phyloP scores from a whole-genome alignment of 2,888 invertebrate species.

The Tenthredo notha region DNA sequence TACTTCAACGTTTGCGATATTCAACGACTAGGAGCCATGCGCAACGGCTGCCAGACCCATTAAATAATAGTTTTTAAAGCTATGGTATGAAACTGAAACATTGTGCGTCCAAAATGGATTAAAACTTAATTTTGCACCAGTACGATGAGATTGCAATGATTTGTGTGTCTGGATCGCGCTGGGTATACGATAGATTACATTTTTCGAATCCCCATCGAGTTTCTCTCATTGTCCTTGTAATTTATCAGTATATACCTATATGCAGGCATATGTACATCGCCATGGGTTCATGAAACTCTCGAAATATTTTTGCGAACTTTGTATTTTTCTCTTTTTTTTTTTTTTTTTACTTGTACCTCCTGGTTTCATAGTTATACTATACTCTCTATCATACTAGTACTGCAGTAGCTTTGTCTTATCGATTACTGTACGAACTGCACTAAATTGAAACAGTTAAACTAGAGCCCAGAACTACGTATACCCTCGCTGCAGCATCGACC shows the following conservation, averaged over 20 bases:
- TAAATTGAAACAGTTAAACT: conserved; percentile 3
- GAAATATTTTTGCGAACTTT: background rate
- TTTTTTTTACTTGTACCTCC: background rate
- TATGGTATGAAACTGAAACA: background rate
- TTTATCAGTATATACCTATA: background rate
- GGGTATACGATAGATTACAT: conserved; percentile 28
- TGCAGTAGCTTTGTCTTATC: conserved; percentile 25
- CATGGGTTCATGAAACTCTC: background rate
- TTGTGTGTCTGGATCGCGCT: conserved; percentile 33
- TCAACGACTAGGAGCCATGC: background rate
- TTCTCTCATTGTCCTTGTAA: background rate
- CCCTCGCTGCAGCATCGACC: conserved; percentile 5
- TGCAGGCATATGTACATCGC: background rate
- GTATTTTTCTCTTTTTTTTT: background rate
- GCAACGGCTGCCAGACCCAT: background rate
- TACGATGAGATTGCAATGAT: background rate
- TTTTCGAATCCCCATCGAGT: conserved; percentile 17
- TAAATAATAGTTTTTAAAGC: conserved; percentile 6
- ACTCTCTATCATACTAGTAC: background rate
- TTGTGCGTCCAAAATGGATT: conserved; percentile 28
- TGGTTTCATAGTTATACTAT: too few species aligned
- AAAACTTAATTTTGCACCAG: conserved; percentile 41
- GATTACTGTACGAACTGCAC: conserved; percentile 21
- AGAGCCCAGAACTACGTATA: background rate
- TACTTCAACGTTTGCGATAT: background rate